Base-by-base conservation (phyloP, 2,888 invertebrate genomes). In the Drosophila nr. perissopoda region DNA sequence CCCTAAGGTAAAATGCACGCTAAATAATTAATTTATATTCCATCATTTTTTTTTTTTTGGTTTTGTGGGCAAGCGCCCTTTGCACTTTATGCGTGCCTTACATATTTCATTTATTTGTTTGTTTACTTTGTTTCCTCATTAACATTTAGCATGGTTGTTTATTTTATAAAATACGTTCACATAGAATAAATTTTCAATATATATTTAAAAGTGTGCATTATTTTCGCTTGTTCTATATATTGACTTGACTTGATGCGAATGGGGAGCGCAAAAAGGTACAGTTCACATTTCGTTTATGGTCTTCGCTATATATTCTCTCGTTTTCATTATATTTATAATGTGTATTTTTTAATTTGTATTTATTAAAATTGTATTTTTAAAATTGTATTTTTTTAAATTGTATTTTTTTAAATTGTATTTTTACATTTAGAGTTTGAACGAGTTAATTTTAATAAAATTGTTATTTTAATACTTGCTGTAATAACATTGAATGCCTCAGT, bases 401-500 rank as follows among this genome's bases (percentile, higher is more conserved):
- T 53, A 16, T 42, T 52, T 53, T 70, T 64, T 88, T 10, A 51
- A 31, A 4, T 33, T 4, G 52, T 53, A 16, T 42, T 52, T 53
- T 68, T 64, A 84, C 70, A 74, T 77, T 67, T 63, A 74, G 62
- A 70, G n/a, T 61, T 72, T 54, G 46, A 71, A 81, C 65, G 49
- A 83, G 62, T 58, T 68, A 62, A 79, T 63, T 70, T n/a, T 79
- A 76, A 72, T 89, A 78, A 81, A 73, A 52, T 31, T 66, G 25
- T 27, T 53, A 68, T 57, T 57, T 49, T 73, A 82, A 72, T 84
- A 80, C 78, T 88, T 85, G 70, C 74, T 74, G 70, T 79, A 60
- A 73, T 88, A 88, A 85, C 82, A 82, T 90, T 90, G 83, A 84
- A 88, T 91, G 91, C 91, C 91, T 89, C 91, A 91, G 90, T 88